Percentiles rank a stretch among this genome's conserved stretches.
These are phyloP conservation scores for Xenops minutus DNA, from an alignment of 2,797 vertebrate genomes.

Conservation along the genomic window DNA sequence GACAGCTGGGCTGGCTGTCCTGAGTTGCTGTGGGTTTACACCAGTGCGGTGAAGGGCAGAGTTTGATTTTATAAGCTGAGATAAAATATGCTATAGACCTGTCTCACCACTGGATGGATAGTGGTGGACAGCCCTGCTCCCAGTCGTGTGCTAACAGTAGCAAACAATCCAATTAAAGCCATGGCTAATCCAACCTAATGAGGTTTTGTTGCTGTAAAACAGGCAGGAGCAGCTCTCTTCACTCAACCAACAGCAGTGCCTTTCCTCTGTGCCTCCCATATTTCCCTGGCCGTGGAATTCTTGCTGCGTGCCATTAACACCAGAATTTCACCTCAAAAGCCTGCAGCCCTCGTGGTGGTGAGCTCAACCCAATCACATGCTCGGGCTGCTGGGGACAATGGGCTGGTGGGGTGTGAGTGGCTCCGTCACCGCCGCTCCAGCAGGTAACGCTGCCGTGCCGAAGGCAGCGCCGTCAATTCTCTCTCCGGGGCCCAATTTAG, in stretches of 20 bases:
- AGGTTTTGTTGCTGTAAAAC: background rate
- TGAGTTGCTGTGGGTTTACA: background rate
- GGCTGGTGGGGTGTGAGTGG: background rate
- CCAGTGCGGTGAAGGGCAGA: background rate
- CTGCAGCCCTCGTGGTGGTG: rapidly evolving
- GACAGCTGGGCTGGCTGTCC: background rate
- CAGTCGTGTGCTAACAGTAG: background rate
- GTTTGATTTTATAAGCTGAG: background rate
- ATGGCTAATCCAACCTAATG: background rate
- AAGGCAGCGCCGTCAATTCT: background rate
- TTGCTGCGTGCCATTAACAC: rapidly evolving
- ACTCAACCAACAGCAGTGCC: background rate
- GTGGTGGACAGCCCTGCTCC: background rate
- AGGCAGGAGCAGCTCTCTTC: background rate
- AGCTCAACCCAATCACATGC: rapidly evolving
- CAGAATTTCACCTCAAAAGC: background rate
- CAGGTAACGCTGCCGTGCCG: background rate
- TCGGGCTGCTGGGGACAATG: background rate
- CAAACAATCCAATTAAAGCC: background rate
- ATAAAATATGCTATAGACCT: background rate
- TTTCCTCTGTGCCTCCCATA: rapidly evolving
- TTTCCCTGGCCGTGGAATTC: background rate
- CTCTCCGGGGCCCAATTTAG: background rate
- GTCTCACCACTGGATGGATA: background rate
- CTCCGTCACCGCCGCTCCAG: rapidly evolving